These are phyloP conservation scores for Patagioenas fasciata DNA, from an alignment of 2,113 vertebrate genomes.

Conservation along the genomic window DNA sequence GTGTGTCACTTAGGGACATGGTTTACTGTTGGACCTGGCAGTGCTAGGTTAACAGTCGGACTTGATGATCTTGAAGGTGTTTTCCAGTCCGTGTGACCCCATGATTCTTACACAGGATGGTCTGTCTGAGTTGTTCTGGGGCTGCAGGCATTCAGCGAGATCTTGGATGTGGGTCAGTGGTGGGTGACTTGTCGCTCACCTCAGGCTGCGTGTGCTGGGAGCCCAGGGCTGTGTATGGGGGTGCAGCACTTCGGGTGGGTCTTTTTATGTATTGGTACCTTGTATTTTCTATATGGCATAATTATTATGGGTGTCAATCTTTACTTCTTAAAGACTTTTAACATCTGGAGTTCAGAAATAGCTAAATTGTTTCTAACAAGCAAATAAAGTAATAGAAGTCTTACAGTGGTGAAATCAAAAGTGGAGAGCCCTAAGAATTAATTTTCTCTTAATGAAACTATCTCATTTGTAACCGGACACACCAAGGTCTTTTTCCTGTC, in stretches of 20 bases:
- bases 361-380: not conserved
- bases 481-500: not conserved
- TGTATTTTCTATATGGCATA: no score
- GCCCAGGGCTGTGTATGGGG: not conserved
- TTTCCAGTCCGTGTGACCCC: no score
- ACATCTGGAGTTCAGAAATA: not conserved
- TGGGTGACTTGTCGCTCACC: not conserved
- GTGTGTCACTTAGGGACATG: no score
- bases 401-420: not conserved
- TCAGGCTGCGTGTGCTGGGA: accelerated
- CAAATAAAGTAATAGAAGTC: not conserved
- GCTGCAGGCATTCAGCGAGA: accelerated
- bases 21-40: no score
- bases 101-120: no score
- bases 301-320: not conserved
- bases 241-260: not conserved
- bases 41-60: no score
- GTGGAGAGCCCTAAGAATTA: not conserved
- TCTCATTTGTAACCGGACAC: not conserved
- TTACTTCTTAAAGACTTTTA: not conserved
- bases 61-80: no score
- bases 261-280: accelerated
- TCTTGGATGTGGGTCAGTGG: accelerated
- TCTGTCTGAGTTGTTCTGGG: not conserved
- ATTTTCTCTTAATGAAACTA: not conserved